Evolutionary conservation across 2,113 vertebrate genomes (phyloP).

Genomic region (Ctenomys sociabilis): DNA sequence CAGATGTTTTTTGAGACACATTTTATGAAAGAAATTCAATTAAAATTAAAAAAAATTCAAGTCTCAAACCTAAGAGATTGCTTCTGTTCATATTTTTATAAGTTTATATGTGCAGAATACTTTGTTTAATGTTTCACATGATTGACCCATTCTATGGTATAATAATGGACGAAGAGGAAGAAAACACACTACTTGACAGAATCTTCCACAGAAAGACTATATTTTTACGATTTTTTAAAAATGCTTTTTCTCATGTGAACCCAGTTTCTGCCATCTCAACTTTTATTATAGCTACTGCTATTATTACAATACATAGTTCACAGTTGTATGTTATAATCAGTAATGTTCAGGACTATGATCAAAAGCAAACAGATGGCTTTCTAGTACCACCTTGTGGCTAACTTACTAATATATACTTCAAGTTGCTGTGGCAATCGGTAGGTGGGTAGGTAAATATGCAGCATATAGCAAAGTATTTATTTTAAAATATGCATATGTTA

Average conservation of each 20-base stretch:
- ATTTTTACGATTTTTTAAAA: slow-evolving; percentile 38
- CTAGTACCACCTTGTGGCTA: slow-evolving; percentile 76
- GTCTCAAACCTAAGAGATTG: not conserved
- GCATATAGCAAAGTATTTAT: not conserved
- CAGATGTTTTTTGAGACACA: not conserved
- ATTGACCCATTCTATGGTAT: not conserved
- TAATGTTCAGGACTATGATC: not conserved
- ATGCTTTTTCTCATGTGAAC: not conserved
- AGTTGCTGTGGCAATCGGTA: not conserved
- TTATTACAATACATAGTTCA: not conserved
- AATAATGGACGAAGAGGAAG: not conserved
- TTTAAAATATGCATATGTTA: not conserved
- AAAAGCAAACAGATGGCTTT: slow-evolving; percentile 53
- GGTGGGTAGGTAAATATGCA: not conserved
- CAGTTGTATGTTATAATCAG: not conserved
- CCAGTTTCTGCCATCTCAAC: not conserved
- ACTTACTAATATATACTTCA: slow-evolving; percentile 10
- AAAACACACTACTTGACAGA: not conserved
- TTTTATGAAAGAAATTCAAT: not conserved
- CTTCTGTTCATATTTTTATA: not conserved
- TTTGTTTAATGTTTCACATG: not conserved
- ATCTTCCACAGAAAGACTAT: not conserved
- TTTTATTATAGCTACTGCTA: not conserved
- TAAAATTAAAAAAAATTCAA: slow-evolving; percentile 54
- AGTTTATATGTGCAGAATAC: not conserved